Evolutionary conservation across 2,888 invertebrate species (phyloP), one percentile per base, ranked within the genome.

Genomic region (Tanypteryx hageni): DNA sequence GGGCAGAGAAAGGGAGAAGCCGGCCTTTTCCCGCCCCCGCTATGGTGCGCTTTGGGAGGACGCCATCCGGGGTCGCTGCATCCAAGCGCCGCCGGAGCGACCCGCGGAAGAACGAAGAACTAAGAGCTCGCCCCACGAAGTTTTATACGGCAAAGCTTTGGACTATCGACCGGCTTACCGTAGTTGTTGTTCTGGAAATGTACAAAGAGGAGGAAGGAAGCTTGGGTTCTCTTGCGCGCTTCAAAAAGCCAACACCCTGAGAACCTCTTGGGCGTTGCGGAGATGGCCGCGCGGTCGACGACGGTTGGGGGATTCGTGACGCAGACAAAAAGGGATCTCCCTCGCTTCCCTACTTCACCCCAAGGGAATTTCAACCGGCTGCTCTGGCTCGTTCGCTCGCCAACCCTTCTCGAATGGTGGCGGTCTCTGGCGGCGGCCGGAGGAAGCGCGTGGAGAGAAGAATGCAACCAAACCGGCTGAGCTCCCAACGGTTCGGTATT

Each of bases 161-260:
- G 89, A 27, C 89, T 89, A 89, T 89, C 89, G 89, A 89, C 89
- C 89, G 89, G 64, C 89, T 64, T 76, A 11, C 76, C 44, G 89
- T 89, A 89, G 89, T 89, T 89, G 89, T 89, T 89, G 89, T 89
- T 89, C 89, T 89, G 89, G 89, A 89, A 68, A 89, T 89, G 89
- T 61, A 89, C 89, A 68, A 89, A 89, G 89, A 89, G 89, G 89
- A 89, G 64, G 89, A 89, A 89, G 64, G 76, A 76, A 27, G 76
- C 27, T n/a, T 27, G 76, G 27, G 89, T 89, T 89, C 89, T 89
- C 89, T 64, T 89, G 56, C 61, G n/a, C 61, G 64, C 64, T n/a
- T 89, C 64, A 56, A 27, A 31, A 86, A 86, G 86, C 86, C 86
- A 13, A 61, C 89, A 44, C 27, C 56, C 89, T 27, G 64, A n/a